phyloP scores from a whole-genome alignment of 2,797 vertebrate genomes.

The Rhyacichthys aspro region DNA sequence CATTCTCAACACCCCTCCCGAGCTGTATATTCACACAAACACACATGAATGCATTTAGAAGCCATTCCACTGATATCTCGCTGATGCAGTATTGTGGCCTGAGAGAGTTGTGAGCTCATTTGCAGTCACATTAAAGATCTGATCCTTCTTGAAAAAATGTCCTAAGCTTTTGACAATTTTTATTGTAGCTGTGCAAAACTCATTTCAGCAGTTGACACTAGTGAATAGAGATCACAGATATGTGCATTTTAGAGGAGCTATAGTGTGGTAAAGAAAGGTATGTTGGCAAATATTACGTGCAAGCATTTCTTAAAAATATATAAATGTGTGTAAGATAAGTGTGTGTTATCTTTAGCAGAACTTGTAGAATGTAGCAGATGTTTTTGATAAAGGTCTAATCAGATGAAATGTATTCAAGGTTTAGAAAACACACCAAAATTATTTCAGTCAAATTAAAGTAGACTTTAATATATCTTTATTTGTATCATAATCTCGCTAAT shows the following conservation, averaged over 20 bases:
- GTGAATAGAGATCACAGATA: conserved; percentile 76
- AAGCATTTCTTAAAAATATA: conserved; percentile 24
- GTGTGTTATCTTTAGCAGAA: conserved; percentile 24
- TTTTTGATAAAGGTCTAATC: conserved; percentile 9
- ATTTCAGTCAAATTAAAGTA: no score
- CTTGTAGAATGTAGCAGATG: conserved; percentile 26
- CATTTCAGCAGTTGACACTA: conserved; percentile 72
- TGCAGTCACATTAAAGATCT: conserved; percentile 75
- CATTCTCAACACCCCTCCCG: conserved; percentile 10
- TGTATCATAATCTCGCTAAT: conserved; percentile 11
- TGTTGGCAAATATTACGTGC: conserved; percentile 52
- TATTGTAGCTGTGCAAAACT: conserved; percentile 73
- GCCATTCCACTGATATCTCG: conserved; percentile 53
- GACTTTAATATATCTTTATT: conserved; percentile 1
- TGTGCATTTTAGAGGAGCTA: conserved; percentile 56
- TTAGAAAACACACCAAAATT: neutral
- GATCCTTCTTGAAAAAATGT: conserved; percentile 56
- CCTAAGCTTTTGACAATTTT: conserved; percentile 72
- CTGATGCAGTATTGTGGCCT: conserved; percentile 57
- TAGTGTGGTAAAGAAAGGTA: conserved; percentile 52
- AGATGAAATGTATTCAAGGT: neutral
- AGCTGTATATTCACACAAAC: conserved; percentile 10
- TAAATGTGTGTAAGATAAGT: conserved; percentile 32
- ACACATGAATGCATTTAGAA: conserved; percentile 27
- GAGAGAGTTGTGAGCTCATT: conserved; percentile 80